Conservation (phyloP, 2,888 invertebrate genomes). For the Lathronympha strigana region DNA sequence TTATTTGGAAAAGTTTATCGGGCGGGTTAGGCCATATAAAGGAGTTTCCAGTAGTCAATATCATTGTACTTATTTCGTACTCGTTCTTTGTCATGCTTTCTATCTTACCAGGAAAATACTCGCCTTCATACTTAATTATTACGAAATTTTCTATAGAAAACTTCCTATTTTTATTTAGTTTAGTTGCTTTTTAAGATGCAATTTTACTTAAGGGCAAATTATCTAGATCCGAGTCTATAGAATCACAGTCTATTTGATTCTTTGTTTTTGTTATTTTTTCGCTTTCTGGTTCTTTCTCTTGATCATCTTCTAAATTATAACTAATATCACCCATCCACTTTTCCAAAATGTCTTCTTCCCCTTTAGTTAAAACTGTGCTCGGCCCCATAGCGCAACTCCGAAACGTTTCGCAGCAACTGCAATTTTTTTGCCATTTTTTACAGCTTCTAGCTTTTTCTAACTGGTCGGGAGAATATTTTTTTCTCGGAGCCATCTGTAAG, state of each 20-base stretch:
- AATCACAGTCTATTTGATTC: slow-evolving; percentile 32
- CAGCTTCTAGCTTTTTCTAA: slow-evolving; percentile 28
- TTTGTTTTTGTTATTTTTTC: slow-evolving; percentile 11
- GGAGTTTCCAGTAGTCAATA: too few species aligned
- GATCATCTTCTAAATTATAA: slow-evolving; percentile 28
- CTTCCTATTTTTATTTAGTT: background rate
- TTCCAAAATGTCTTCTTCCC: slow-evolving; percentile 42
- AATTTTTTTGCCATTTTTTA: slow-evolving; percentile 16
- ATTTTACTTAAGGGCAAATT: slow-evolving; percentile 32
- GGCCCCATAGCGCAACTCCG: slow-evolving; percentile 44
- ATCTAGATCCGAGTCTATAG: slow-evolving; percentile 35
- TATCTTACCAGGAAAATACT: too few species aligned
- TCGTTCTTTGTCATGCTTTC: too few species aligned
- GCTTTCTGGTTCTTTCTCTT: slow-evolving; percentile 11
- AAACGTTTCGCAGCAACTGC: slow-evolving; percentile 23
- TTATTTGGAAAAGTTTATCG: too few species aligned
- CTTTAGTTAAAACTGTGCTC: slow-evolving; percentile 33
- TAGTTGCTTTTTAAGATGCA: slow-evolving; percentile 32
- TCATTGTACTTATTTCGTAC: too few species aligned
- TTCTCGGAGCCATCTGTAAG: slow-evolving; percentile 22
- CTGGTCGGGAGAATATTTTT: slow-evolving; percentile 22
- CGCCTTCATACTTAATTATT: too few species aligned
- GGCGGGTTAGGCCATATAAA: too few species aligned
- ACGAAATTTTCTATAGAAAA: background rate
- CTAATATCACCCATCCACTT: slow-evolving; percentile 42